Evolutionary conservation across 2,113 vertebrate species (phyloP), one percentile per base, ranked within the genome.

Genomic region (Atrichornis clamosus): DNA sequence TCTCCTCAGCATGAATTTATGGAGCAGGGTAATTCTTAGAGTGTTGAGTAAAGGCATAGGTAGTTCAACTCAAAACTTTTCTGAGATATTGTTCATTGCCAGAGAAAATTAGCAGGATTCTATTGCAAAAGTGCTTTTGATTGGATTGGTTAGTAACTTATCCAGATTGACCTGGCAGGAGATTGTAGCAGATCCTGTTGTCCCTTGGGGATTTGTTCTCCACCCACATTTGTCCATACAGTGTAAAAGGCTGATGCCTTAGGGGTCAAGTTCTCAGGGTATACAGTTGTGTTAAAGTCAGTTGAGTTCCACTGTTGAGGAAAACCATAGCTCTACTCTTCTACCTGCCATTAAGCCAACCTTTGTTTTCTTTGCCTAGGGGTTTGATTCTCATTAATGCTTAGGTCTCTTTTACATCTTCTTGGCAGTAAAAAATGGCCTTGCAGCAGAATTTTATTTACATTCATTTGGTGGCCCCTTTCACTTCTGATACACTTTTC

Each of bases 381-480:
- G 42, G 53, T 75, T 93, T 83, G 63, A 90, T 74, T 95, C 67
- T 92, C 52, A 70, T 94, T 70, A 80, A 59, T 58, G 33, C 19
- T 37, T 30, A 90, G 68, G 50, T 59, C 58, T 85, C 87, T 65
- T 94, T 94, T 91, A 78, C 79, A 90, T 87, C 87, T 82, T 91
- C 69, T 69, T 90, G 72, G 72, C 59, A 49, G 13, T 59, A 78
- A 84, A 75, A 86, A 80, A 74, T 3, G 21, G 13, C 63, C 47
- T 91, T 86, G 60, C 30, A 90, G 47, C 13, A 18, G 50, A 67
- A 70, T 69, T 77, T 70, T 84, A 52, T 94, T 90, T 87, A 46
- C 49, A 88, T 27, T 9, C 12, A 0, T 88, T 86, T 70, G 55
- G 56, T 94, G 59, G 55, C 55, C 63, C 41, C 56, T 49, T 63